These are phyloP conservation scores for Diadumene lineata DNA, from an alignment of 92 coral and sea anemone genomes.

Conservation along the genomic window DNA sequence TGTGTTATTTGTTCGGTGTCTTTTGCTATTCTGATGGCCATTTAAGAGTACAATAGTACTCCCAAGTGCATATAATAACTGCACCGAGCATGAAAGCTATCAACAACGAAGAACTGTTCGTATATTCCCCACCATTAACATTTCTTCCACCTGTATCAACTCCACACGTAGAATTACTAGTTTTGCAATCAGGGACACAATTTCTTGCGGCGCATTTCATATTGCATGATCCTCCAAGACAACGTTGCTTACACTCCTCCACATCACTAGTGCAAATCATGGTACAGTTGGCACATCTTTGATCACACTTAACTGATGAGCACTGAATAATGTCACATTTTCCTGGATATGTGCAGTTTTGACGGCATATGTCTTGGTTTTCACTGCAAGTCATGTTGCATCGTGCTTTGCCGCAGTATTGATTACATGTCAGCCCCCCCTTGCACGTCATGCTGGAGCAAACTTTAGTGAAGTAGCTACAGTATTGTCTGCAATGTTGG, in stretches of 20 bases:
- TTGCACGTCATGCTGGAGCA: constrained; percentile 30
- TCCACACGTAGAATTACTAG: constrained; percentile 15
- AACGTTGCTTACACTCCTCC: constrained; percentile 20
- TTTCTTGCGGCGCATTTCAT: constrained; percentile 22
- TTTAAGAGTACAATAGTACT: not conserved
- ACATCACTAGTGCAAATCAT: constrained; percentile 38
- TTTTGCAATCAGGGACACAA: constrained; percentile 21
- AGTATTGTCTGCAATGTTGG: constrained; percentile 29
- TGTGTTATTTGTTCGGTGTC: not conserved
- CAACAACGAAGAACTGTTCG: constrained; percentile 2
- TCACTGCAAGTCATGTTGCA: constrained; percentile 37
- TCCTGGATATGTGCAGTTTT: constrained; percentile 33
- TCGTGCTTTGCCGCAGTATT: constrained; percentile 24
- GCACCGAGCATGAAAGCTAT: not conserved
- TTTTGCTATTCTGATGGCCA: not conserved
- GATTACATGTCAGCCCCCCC: constrained; percentile 34
- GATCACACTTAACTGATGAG: constrained; percentile 28
- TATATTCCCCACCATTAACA: not conserved
- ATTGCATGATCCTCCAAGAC: constrained; percentile 30
- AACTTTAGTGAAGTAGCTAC: constrained; percentile 1
- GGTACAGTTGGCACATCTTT: constrained; percentile 31
- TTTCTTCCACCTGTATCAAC: constrained; percentile 5
- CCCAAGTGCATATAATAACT: not conserved
- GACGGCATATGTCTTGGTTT: constrained; percentile 29
- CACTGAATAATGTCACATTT: constrained; percentile 28